Conservation (phyloP, 2,797 vertebrate species). For the Epinephelus awoara region DNA sequence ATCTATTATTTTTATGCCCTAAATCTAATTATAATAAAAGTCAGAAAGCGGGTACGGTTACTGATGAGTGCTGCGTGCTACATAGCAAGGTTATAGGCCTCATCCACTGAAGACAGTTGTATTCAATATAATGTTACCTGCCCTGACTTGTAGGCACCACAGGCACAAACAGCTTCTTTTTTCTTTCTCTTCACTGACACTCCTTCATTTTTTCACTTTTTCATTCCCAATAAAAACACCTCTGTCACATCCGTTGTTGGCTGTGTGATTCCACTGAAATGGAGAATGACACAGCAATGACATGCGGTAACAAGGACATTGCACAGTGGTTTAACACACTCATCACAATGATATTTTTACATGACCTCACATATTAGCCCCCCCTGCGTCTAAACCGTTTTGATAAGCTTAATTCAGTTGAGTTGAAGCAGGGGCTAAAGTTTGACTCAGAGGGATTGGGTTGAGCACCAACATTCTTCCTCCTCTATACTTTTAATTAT, state of each 20-base stretch:
- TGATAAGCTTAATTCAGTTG: conserved; percentile 5
- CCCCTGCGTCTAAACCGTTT: background rate
- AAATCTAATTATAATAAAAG: conserved; percentile 76
- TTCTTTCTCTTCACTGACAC: background rate
- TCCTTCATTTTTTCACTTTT: background rate
- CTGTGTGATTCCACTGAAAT: conserved; percentile 3
- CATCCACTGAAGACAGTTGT: conserved; percentile 8
- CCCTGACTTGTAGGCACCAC: background rate
- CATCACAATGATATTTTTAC: conserved; percentile 38
- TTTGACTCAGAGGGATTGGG: background rate
- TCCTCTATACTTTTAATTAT: conserved; percentile 6
- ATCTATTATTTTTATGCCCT: conserved; percentile 64
- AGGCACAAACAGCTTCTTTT: background rate
- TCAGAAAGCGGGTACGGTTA: conserved; percentile 61
- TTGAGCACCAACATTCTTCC: background rate
- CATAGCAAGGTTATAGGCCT: conserved; percentile 3
- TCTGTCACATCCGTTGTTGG: background rate
- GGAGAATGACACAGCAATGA: conserved; percentile 37
- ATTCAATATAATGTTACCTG: conserved; percentile 9
- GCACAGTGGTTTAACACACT: conserved; percentile 16
- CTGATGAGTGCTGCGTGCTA: conserved; percentile 51
- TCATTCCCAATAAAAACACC: background rate
- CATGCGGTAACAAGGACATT: background rate
- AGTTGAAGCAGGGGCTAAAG: conserved; percentile 2
- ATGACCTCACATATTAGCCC: conserved; percentile 16